Conservation (phyloP, 2,113 vertebrate species). For the Artemisiospiza belli region DNA sequence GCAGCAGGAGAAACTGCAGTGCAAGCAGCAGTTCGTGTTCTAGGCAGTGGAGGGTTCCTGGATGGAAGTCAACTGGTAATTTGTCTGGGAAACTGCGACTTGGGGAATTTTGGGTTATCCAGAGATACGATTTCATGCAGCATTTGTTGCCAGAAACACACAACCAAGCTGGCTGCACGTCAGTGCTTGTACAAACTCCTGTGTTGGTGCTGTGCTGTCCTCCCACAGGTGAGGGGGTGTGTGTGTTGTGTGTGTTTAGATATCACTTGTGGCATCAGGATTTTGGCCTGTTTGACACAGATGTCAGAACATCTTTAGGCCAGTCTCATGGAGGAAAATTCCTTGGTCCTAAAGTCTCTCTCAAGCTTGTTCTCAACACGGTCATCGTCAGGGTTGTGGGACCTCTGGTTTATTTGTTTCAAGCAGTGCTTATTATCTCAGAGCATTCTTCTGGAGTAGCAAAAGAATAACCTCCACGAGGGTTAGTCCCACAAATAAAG, state of each 20-base stretch:
- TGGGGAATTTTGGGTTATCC: not conserved
- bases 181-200: fast-evolving
- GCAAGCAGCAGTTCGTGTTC: not conserved
- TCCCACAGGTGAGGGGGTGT: not conserved
- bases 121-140: not conserved
- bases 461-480: not conserved
- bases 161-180: not conserved
- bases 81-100: not conserved
- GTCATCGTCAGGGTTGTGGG: not conserved
- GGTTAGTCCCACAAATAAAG: not conserved
- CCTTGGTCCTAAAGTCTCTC: not conserved
- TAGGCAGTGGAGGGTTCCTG: not conserved
- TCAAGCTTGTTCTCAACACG: not conserved
- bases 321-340: not conserved
- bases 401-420: conserved; percentile 4
- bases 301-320: not conserved
- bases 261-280: not conserved
- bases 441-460: not conserved
- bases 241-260: not conserved
- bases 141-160: not conserved
- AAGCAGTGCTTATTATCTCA: not conserved
- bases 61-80: not conserved
- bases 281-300: not conserved
- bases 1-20: not conserved
- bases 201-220: not conserved